Percentiles rank a stretch among this genome's conserved stretches.
Conservation (phyloP, 1,140 invertebrate species). For the Choristoneura fumiferana region DNA sequence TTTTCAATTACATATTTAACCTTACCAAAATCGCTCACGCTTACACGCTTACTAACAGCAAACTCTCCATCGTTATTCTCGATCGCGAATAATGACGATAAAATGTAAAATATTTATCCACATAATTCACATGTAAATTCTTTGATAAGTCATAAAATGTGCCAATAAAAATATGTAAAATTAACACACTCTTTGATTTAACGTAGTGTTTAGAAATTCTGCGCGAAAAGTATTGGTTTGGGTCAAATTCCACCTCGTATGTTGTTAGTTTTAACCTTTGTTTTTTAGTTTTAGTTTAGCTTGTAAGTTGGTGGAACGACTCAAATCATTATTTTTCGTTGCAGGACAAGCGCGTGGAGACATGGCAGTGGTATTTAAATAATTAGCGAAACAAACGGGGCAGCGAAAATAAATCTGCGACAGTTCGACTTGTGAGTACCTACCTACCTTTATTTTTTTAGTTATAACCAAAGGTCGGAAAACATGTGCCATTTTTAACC, state of each 20-base stretch:
- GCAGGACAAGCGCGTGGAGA: conserved; percentile 32
- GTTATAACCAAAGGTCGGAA: no score
- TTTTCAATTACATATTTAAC: conserved; percentile 6
- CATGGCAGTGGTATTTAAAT: not conserved
- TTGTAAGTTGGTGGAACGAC: conserved; percentile 50
- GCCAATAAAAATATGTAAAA: no score
- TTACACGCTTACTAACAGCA: no score
- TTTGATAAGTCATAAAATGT: not conserved
- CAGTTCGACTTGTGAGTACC: not conserved
- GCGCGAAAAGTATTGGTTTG: conserved; percentile 56
- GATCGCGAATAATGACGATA: conserved; percentile 19
- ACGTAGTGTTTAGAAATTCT: not conserved
- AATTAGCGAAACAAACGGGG: no score
- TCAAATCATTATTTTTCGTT: conserved; percentile 62
- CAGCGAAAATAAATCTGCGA: no score
- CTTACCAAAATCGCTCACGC: no score
- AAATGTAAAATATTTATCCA: no score
- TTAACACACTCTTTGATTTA: not conserved
- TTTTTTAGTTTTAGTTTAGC: conserved; percentile 26
- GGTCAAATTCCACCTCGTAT: conserved; percentile 59
- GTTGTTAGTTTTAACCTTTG: conserved; percentile 25
- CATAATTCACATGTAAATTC: not conserved
- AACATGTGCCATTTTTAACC: no score
- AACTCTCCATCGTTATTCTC: conserved; percentile 12
- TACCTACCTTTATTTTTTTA: no score